Conservation (phyloP, 2,113 vertebrate species). For the Todiramphus saurophagus region DNA sequence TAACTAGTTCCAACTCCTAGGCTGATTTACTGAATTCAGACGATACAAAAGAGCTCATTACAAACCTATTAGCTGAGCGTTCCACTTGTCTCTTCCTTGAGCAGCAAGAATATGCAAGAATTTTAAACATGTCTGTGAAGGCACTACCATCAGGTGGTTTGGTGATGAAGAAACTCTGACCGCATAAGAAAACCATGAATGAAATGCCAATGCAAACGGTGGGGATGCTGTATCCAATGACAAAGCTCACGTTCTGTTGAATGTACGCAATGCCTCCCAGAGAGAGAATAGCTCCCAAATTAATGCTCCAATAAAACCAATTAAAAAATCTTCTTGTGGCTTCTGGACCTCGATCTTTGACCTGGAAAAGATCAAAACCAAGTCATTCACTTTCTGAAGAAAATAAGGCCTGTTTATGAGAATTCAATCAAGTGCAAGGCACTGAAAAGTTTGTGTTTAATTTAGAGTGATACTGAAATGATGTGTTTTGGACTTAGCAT, state of each 20-base stretch:
- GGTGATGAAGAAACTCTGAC: slow-evolving; percentile 88
- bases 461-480: not conserved
- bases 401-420: not conserved
- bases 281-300: slow-evolving; percentile 92
- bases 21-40: not conserved
- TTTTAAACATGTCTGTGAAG: slow-evolving; percentile 89
- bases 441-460: not conserved
- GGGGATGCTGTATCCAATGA: slow-evolving; percentile 86
- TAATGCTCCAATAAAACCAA: slow-evolving; percentile 99
- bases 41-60: not conserved
- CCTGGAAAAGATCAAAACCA: slow-evolving; percentile 71
- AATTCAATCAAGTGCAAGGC: not conserved
- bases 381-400: not conserved
- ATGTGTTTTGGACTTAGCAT: not conserved
- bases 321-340: slow-evolving; percentile 96
- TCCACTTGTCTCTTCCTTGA: slow-evolving; percentile 64
- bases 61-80: slow-evolving; percentile 68
- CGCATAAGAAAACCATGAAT: slow-evolving; percentile 87
- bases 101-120: slow-evolving; percentile 84
- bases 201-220: slow-evolving; percentile 87
- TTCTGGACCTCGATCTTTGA: slow-evolving; percentile 94
- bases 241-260: slow-evolving; percentile 91
- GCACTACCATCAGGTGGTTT: slow-evolving; percentile 94
- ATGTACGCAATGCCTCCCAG: slow-evolving; percentile 92
- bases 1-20: not conserved